A percentile compares a stretch with the other conserved stretches of the same genome.
Evolutionary conservation across 2,113 vertebrate species (phyloP).

Genomic region (Ceyx melanurus): DNA sequence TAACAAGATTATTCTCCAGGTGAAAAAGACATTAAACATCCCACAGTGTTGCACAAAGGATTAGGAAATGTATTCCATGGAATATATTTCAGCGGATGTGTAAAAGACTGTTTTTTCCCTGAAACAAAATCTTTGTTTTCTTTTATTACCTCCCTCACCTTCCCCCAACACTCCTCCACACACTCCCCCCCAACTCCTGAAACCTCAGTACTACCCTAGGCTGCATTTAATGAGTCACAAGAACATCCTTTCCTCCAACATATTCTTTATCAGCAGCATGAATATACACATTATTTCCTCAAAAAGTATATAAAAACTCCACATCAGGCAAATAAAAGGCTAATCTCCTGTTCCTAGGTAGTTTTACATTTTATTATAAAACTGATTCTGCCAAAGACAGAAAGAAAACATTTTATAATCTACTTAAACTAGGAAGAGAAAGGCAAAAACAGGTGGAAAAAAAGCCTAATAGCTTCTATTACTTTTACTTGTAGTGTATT

Average conservation of each 20-base stretch:
- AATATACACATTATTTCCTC: background rate
- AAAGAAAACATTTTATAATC: background rate
- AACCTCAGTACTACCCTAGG: constrained; percentile 19
- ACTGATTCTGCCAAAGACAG: background rate
- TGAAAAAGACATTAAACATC: constrained; percentile 66
- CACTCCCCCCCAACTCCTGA: background rate
- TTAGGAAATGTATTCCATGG: background rate
- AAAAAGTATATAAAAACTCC: background rate
- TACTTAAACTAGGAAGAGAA: background rate
- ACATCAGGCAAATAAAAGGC: background rate
- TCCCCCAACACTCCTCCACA: background rate
- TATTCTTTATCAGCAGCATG: background rate
- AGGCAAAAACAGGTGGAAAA: background rate
- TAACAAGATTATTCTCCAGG: constrained; percentile 15
- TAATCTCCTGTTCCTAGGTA: background rate
- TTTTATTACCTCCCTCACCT: background rate
- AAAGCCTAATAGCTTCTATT: background rate
- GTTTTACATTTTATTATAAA: background rate
- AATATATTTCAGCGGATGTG: background rate
- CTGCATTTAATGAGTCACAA: constrained; percentile 16
- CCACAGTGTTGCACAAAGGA: constrained; percentile 57
- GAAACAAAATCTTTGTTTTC: background rate
- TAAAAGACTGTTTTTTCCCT: background rate
- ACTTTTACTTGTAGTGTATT: background rate
- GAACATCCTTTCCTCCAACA: constrained; percentile 28